A percentile compares a stretch with the other conserved stretches of the same genome.
phyloP scores from a whole-genome alignment of 1,140 invertebrate genomes.

The Aphelinus atriplicis region DNA sequence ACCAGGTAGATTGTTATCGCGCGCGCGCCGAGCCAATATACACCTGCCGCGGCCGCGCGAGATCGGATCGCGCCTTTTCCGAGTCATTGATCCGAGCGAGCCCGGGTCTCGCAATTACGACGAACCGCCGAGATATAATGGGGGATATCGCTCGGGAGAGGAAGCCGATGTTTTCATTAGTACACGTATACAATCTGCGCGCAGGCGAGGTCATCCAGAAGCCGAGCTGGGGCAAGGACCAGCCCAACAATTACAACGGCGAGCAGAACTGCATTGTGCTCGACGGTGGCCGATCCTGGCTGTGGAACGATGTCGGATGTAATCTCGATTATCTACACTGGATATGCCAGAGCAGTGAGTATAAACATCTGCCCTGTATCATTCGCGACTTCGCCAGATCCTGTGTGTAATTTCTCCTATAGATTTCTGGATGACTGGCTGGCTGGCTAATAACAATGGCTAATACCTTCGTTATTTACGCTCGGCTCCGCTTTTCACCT shows the following conservation, averaged over 20 bases:
- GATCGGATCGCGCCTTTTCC: neutral
- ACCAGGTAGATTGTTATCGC: neutral
- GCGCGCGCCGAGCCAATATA: too few species aligned
- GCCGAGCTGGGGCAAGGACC: slow-evolving; percentile 90
- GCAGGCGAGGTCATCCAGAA: slow-evolving; percentile 79
- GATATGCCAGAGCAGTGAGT: slow-evolving; percentile 91
- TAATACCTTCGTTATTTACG: too few species aligned
- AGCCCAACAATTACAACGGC: slow-evolving; percentile 95
- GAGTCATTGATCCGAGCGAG: slow-evolving; percentile 5
- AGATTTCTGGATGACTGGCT: too few species aligned
- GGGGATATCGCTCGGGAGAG: too few species aligned
- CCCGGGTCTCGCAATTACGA: too few species aligned
- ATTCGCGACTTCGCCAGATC: neutral
- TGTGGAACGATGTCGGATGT: slow-evolving; percentile 95
- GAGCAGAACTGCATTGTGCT: slow-evolving; percentile 94
- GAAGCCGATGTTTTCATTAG: too few species aligned
- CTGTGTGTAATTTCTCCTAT: too few species aligned
- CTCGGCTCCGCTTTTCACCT: too few species aligned
- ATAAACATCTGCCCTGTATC: slow-evolving; percentile 16
- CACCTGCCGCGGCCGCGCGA: too few species aligned
- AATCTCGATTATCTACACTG: slow-evolving; percentile 92
- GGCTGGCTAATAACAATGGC: too few species aligned
- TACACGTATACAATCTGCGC: neutral
- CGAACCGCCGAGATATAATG: too few species aligned
- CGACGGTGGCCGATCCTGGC: slow-evolving; percentile 88